Evolutionary conservation across 2,113 vertebrate genomes (phyloP).

Genomic region (Girardinichthys multiradiatus): DNA sequence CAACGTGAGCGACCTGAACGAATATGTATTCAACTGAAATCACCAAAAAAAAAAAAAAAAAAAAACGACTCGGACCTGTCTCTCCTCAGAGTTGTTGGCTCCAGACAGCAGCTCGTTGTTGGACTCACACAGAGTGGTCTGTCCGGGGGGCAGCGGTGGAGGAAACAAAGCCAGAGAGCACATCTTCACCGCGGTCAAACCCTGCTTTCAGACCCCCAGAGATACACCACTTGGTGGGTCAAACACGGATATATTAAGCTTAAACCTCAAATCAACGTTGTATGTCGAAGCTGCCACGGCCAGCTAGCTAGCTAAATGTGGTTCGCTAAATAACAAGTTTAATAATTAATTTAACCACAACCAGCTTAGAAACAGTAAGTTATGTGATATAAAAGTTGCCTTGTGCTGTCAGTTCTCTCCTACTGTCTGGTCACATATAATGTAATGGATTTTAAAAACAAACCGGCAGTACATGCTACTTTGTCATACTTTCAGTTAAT

Average conservation of each 20-base stretch:
- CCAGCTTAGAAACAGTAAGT: background rate
- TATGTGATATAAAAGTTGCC: constrained; percentile 11
- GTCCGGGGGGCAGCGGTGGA: constrained; percentile 79
- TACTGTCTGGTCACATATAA: fast-evolving
- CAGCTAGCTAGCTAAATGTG: constrained; percentile 5
- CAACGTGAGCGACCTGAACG: background rate
- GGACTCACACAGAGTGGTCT: constrained; percentile 86
- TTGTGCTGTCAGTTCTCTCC: background rate
- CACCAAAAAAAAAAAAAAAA: background rate
- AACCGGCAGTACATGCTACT: background rate
- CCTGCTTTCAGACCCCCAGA: background rate
- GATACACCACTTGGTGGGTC: constrained; percentile 5
- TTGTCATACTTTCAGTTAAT: constrained; percentile 5
- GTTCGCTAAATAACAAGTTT: background rate
- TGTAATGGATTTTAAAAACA: background rate
- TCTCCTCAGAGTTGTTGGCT: constrained; percentile 64
- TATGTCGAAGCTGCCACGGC: background rate
- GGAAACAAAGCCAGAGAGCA: constrained; percentile 88
- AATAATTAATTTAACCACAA: background rate
- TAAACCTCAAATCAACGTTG: background rate
- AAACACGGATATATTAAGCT: background rate
- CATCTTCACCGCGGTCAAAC: constrained; percentile 71
- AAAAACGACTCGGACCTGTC: constrained; percentile 73
- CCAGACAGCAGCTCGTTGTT: constrained; percentile 88
- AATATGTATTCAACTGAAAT: background rate